Evolutionary conservation across 2,113 vertebrate species (phyloP).

Genomic region (Tetrao urogallus): DNA sequence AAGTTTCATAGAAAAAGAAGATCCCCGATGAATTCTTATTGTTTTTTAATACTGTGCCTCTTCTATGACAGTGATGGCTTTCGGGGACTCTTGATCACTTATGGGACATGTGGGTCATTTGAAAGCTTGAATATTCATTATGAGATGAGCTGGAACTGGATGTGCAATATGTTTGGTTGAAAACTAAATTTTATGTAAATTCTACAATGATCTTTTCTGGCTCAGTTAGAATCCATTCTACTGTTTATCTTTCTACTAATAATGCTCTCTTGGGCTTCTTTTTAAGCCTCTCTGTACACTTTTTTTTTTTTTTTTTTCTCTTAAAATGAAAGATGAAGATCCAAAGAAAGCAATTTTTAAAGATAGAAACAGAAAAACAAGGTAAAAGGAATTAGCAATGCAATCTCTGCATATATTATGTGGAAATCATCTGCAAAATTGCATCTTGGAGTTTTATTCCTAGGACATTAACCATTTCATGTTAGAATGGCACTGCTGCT

Average conservation of each 20-base stretch:
- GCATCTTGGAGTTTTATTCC: constrained; percentile 43
- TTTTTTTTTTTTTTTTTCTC: background rate
- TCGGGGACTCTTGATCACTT: constrained; percentile 52
- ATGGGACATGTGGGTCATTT: constrained; percentile 60
- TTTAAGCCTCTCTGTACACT: constrained; percentile 41
- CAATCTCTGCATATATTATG: constrained; percentile 55
- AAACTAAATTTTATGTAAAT: constrained; percentile 72
- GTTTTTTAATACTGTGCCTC: constrained; percentile 52
- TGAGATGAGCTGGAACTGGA: constrained; percentile 64
- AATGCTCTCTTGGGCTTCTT: constrained; percentile 64
- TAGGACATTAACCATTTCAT: constrained; percentile 15
- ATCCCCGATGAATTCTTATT: constrained; percentile 42
- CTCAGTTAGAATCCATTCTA: constrained; percentile 59
- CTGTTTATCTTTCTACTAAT: constrained; percentile 68
- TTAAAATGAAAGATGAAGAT: constrained; percentile 60
- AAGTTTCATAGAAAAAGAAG: constrained; percentile 11
- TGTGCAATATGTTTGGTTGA: constrained; percentile 52
- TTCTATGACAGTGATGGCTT: background rate
- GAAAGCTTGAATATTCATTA: constrained; percentile 57
- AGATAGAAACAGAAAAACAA: constrained; percentile 57
- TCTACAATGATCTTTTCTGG: constrained; percentile 64
- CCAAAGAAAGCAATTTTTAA: constrained; percentile 56
- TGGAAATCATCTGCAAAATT: constrained; percentile 49
- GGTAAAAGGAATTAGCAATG: constrained; percentile 63
- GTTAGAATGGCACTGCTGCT: background rate